Evolutionary conservation across 92 coral and sea anemone species (phyloP).

Genomic region (Porites cylindrica): DNA sequence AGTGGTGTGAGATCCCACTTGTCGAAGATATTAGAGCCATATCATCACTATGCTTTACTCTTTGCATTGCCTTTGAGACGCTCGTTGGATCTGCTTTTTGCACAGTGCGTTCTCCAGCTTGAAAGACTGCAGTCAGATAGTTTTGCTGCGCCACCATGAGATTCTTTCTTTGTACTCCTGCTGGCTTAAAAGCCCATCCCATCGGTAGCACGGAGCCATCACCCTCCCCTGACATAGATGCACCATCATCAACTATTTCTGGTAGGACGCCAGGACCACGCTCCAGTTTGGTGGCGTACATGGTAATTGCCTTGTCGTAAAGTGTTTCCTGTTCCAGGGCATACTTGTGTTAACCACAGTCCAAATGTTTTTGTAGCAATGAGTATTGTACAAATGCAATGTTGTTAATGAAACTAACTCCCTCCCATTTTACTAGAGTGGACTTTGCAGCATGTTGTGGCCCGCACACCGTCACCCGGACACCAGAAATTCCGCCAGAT

Average conservation of each 20-base stretch:
- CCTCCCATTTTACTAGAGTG: constrained; percentile 37
- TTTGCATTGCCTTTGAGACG: constrained; percentile 54
- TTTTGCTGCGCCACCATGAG: constrained; percentile 48
- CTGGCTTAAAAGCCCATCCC: constrained; percentile 59
- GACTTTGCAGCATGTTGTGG: neutral
- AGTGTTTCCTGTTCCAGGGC: constrained; percentile 59
- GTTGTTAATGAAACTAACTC: constrained; percentile 44
- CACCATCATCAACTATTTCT: constrained; percentile 30
- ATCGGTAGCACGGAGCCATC: constrained; percentile 13
- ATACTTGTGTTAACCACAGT: constrained; percentile 56
- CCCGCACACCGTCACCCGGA: constrained; percentile 32
- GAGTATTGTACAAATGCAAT: constrained; percentile 41
- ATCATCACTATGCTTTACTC: constrained; percentile 15
- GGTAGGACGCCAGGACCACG: constrained; percentile 51
- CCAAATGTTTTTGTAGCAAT: constrained; percentile 56
- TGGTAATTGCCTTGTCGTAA: constrained; percentile 61
- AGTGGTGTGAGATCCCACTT: constrained; percentile 46
- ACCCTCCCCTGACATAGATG: neutral
- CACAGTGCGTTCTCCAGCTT: constrained; percentile 62
- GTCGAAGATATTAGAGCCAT: constrained; percentile 45
- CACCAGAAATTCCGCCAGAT: constrained; percentile 41
- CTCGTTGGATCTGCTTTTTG: constrained; percentile 54
- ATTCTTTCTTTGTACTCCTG: constrained; percentile 19
- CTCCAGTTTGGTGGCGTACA: constrained; percentile 58
- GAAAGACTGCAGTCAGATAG: constrained; percentile 34